These are phyloP conservation scores for Gallinago solitaria DNA, from an alignment of 2,797 vertebrate species.

Conservation along the genomic window DNA sequence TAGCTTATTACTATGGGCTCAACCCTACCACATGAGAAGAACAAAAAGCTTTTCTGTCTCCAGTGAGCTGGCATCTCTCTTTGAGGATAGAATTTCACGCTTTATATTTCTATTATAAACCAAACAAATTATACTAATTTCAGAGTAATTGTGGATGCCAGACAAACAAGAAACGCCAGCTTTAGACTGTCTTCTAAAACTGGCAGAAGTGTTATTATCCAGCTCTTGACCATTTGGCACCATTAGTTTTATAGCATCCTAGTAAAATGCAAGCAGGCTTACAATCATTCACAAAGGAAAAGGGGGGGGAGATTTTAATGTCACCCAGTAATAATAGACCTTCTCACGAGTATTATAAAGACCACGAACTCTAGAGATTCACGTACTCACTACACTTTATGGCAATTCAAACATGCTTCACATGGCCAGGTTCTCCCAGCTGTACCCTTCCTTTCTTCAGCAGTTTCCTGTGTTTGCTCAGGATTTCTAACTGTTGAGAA, in stretches of 20 bases:
- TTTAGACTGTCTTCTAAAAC: background rate
- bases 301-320: background rate
- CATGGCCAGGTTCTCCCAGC: background rate
- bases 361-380: background rate
- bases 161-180: constrained; percentile 24
- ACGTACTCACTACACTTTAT: background rate
- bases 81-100: background rate
- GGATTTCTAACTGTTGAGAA: background rate
- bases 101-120: constrained; percentile 23
- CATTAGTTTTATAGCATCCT: background rate
- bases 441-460: background rate
- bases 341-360: background rate
- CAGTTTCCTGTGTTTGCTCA: background rate
- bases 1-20: background rate
- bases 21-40: constrained; percentile 14
- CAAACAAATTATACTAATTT: constrained; percentile 32
- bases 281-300: background rate
- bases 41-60: constrained; percentile 6
- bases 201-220: background rate
- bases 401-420: background rate
- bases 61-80: background rate
- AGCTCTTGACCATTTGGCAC: background rate
- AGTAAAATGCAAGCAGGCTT: background rate
- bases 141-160: background rate
- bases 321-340: background rate